Evolutionary conservation across 1,140 invertebrate genomes (phyloP).

Genomic region (Platyscapa corneri): DNA sequence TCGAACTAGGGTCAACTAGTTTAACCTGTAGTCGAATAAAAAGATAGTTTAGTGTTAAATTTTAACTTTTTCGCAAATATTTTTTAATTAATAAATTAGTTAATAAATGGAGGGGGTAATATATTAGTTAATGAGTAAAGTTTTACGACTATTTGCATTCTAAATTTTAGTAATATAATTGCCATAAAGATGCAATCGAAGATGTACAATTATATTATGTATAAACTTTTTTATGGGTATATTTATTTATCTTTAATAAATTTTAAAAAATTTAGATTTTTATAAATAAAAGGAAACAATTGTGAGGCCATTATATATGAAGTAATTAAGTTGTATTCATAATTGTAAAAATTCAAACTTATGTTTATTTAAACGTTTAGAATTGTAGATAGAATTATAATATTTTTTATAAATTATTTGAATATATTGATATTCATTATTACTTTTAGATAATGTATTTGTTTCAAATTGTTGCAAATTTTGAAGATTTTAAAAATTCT

Average conservation of each 20-base stretch:
- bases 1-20: conserved; percentile 10
- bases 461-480: conserved; percentile 33
- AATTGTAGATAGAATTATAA: conserved; percentile 28
- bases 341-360: not conserved
- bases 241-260: not conserved
- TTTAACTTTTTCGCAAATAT: not conserved
- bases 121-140: not conserved
- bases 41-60: not conserved
- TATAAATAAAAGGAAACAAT: not conserved
- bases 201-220: not conserved
- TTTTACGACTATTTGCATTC: not conserved
- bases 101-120: not conserved
- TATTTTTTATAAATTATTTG: conserved; percentile 49
- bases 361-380: conserved; percentile 27
- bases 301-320: not conserved
- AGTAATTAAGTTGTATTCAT: conserved; percentile 33
- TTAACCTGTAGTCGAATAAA: conserved; percentile 33
- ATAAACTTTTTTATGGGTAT: not conserved
- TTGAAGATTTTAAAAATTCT: conserved; percentile 33
- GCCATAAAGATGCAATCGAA: not conserved
- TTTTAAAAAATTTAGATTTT: not conserved
- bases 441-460: conserved; percentile 38
- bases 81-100: not conserved
- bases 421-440: conserved; percentile 35
- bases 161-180: not conserved